Conservation (phyloP, 2,113 vertebrate species). For the Silurus asotus region DNA sequence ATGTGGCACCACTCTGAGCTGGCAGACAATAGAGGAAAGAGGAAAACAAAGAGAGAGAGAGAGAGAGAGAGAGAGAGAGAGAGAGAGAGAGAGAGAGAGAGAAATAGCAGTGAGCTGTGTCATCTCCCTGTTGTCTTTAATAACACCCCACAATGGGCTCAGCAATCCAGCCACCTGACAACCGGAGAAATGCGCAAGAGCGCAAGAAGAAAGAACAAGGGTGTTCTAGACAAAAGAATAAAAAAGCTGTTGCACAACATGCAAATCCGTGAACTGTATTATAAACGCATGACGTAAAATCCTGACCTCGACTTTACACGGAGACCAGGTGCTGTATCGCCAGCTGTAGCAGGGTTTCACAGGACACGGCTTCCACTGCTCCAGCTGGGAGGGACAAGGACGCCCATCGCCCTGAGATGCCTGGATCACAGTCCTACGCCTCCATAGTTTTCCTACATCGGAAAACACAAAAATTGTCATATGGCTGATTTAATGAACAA, state of each 20-base stretch:
- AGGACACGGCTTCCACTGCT: conserved; percentile 94
- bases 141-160: conserved; percentile 35
- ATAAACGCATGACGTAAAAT: too few species aligned
- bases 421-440: conserved; percentile 83
- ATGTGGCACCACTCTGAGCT: conserved; percentile 15
- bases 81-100: conserved; percentile 9
- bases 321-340: conserved; percentile 88
- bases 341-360: conserved; percentile 93
- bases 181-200: conserved; percentile 25
- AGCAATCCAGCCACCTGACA: conserved; percentile 37
- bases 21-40: conserved; percentile 10
- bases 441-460: conserved; percentile 84
- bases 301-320: conserved; percentile 88
- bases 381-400: conserved; percentile 86
- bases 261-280: background rate
- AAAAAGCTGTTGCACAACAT: background rate
- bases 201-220: background rate
- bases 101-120: background rate
- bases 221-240: background rate
- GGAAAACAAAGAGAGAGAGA: conserved; percentile 18
- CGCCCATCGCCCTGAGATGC: conserved; percentile 93
- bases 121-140: conserved; percentile 46
- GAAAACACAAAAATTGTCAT: background rate
- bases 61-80: conserved; percentile 30
- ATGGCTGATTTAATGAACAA: background rate